These are phyloP conservation scores for Loripinus fragilis DNA, from an alignment of 2,888 invertebrate genomes.

Conservation along the genomic window DNA sequence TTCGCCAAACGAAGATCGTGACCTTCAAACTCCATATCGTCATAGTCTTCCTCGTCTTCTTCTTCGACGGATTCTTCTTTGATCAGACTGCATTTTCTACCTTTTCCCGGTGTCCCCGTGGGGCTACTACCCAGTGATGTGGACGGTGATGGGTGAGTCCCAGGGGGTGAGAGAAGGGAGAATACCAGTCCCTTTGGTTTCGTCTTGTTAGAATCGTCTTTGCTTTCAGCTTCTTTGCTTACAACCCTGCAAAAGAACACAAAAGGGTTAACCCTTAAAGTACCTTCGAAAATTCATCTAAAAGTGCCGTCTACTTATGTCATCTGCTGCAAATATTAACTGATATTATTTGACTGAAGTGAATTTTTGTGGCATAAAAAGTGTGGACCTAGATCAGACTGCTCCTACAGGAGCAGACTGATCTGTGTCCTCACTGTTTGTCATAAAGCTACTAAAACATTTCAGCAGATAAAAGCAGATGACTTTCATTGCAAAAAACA, in stretches of 20 bases:
- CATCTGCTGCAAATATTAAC: no score
- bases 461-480: no score
- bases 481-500: no score
- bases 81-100: constrained; percentile 95
- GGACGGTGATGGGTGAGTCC: constrained; percentile 72
- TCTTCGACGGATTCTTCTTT: constrained; percentile 96
- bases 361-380: no score
- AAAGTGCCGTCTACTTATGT: no score
- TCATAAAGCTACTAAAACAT: no score
- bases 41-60: constrained; percentile 83
- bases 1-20: constrained; percentile 65
- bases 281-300: no score
- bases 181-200: constrained; percentile 70
- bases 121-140: constrained; percentile 60
- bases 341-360: no score
- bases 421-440: no score
- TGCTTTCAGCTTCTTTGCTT: constrained; percentile 47
- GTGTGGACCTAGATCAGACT: no score
- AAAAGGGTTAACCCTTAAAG: no score
- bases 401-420: no score
- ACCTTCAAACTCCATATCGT: constrained; percentile 64
- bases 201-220: constrained; percentile 13
- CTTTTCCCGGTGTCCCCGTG: constrained; percentile 84
- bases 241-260: background rate
- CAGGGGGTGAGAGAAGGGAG: constrained; percentile 80